Base-by-base conservation (phyloP, 2,888 invertebrate species). In the Bellardia bayeri region DNA sequence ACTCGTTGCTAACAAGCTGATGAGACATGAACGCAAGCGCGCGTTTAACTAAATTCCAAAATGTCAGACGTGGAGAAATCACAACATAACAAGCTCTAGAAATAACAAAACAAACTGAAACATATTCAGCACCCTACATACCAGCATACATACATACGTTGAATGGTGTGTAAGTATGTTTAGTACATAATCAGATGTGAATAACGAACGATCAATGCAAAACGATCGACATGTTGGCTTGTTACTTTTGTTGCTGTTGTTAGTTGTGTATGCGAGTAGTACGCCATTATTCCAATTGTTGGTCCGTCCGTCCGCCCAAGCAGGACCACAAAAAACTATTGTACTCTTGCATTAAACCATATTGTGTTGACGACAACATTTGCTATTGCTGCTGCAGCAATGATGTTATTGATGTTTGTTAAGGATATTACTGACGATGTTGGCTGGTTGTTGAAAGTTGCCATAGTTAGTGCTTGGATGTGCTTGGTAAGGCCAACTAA, bases 41-140 rank as follows among this genome's bases (percentile, higher is more conserved):
- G 92, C 92, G 92, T 91, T 92, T 91, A 85, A 90, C 91, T 89
- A 90, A 92, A 92, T 92, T 91, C 92, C 92, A 90, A 92, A 89
- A 92, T 92, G 92, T 92, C 92, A 92, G 90, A 90, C 69, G 68
- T 82, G 85, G 89, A 89, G 90, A 91, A 91, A 92, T 92, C 92
- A 92, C 92, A 91, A 79, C 79, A 69, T 82, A 85, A 87, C 87
- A 82, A 87, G 84, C 84, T 54, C 49, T 78, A 14, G n/a, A 82
- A 81, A 81, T 81, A 81, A 64, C 83, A 76, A 76, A 76, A 63
- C 33, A 76, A 84, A 75, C 23, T 42, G 49, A 75, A 75, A 61
- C 42, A 63, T 16, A 23, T 14, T 37, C 37, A 37, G 37, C 13
- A 64, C 58, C 54, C 61, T 23, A 66, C 49, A 54, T 23, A 23